Percentiles rank a stretch among this genome's conserved stretches.
These are phyloP conservation scores for Elaphurus davidianus DNA, from an alignment of 2,113 vertebrate species.

Conservation along the genomic window DNA sequence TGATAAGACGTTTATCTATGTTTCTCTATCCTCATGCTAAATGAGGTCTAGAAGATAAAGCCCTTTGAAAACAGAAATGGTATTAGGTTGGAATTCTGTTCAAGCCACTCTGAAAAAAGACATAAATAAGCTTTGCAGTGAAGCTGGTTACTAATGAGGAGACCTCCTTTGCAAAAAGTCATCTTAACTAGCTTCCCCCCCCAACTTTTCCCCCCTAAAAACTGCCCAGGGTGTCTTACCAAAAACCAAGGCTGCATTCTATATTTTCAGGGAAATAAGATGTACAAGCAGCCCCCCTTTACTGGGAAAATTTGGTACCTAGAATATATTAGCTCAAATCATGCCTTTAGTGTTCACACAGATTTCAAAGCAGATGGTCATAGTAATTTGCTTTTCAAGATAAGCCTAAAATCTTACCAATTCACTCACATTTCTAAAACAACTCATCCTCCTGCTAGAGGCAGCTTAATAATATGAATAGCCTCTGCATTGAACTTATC, in stretches of 20 bases:
- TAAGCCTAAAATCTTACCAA: constrained; percentile 28
- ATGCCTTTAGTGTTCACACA: neutral
- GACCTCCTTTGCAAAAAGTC: constrained; percentile 1
- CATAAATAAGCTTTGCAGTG: constrained; percentile 58
- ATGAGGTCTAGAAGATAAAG: constrained; percentile 65
- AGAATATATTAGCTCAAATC: constrained; percentile 39
- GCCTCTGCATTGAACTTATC: neutral
- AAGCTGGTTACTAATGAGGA: constrained; percentile 49
- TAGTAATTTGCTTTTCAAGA: constrained; percentile 53
- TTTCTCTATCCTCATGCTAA: constrained; percentile 68
- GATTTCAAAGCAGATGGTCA: constrained; percentile 62
- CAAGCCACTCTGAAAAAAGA: constrained; percentile 38
- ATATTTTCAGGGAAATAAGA: neutral
- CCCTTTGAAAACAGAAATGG: constrained; percentile 60
- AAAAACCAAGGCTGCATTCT: neutral
- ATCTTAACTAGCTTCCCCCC: neutral
- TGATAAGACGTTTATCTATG: constrained; percentile 70
- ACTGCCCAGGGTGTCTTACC: neutral
- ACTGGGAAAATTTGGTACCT: constrained; percentile 22
- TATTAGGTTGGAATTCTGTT: constrained; percentile 67
- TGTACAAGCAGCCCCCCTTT: neutral
- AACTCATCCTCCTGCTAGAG: neutral
- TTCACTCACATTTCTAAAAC: constrained; percentile 14
- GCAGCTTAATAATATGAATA: neutral
- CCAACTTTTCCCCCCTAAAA: neutral